Conservation (phyloP, 2,888 invertebrate species). For the Trissolcus brochymenae region DNA sequence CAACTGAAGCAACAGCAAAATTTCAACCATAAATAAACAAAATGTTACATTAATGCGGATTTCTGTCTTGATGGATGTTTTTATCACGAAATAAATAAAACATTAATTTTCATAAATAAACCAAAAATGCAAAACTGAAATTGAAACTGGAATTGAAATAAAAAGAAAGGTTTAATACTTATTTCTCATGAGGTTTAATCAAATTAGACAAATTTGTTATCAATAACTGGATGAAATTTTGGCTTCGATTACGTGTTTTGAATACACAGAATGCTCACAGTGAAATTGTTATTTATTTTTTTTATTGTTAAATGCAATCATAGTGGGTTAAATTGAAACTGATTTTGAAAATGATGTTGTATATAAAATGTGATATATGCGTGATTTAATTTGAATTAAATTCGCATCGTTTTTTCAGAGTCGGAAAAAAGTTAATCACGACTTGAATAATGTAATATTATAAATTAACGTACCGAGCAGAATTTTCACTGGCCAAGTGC, state of each 20-base stretch:
- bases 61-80: too few relatives aligned
- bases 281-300: not conserved
- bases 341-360: not conserved
- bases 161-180: too few relatives aligned
- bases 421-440: constrained; percentile 29
- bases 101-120: too few relatives aligned
- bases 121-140: too few relatives aligned
- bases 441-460: constrained; percentile 24
- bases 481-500: constrained; percentile 66
- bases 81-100: too few relatives aligned
- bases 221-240: not conserved
- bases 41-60: too few relatives aligned
- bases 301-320: not conserved
- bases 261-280: too few relatives aligned
- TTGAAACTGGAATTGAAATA: too few relatives aligned
- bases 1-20: too few relatives aligned
- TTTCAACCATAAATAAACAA: too few relatives aligned
- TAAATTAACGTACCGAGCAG: constrained; percentile 65
- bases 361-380: not conserved
- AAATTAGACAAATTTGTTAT: too few relatives aligned
- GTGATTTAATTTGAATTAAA: not conserved
- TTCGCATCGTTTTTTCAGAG: not conserved
- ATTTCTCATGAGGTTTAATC: too few relatives aligned
- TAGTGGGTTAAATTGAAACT: not conserved
- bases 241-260: not conserved